phyloP scores from a whole-genome alignment of 2,888 invertebrate genomes.

The Beris chalybata region DNA sequence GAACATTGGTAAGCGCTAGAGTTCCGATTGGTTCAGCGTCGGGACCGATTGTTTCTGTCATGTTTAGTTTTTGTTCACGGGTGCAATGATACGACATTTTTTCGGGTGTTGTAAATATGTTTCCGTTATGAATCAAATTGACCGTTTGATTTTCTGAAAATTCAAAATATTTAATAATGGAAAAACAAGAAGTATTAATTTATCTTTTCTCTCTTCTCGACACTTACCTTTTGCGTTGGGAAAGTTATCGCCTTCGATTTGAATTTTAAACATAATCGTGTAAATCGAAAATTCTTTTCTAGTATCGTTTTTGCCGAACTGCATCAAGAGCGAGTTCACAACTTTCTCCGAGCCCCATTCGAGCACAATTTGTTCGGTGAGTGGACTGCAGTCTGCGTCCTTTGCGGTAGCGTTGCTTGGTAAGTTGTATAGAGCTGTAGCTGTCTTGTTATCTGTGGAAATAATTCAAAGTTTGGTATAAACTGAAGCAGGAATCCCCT shows the following conservation, averaged over 20 bases:
- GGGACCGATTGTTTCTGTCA: constrained; percentile 51
- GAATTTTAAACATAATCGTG: constrained; percentile 46
- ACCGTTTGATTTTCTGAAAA: constrained; percentile 51
- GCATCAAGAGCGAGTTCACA: constrained; percentile 50
- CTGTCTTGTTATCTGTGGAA: constrained; percentile 48
- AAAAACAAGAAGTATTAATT: not conserved
- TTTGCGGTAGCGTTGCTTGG: constrained; percentile 55
- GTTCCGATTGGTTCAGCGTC: constrained; percentile 52
- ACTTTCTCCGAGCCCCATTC: constrained; percentile 45
- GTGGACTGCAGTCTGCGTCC: constrained; percentile 55
- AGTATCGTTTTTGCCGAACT: constrained; percentile 55
- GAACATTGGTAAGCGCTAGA: constrained; percentile 65
- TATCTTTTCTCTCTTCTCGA: no score
- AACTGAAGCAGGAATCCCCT: no score
- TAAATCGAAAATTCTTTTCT: constrained; percentile 46
- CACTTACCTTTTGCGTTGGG: constrained; percentile 51
- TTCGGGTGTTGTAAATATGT: constrained; percentile 63
- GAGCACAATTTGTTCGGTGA: constrained; percentile 43
- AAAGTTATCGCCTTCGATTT: constrained; percentile 49
- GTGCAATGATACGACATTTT: constrained; percentile 75
- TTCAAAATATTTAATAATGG: not conserved
- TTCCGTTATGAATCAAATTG: constrained; percentile 57
- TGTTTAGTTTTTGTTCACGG: constrained; percentile 61
- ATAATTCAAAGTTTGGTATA: no score
- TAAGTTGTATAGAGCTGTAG: constrained; percentile 52